Percentiles rank a stretch among this genome's conserved stretches.
phyloP scores from a whole-genome alignment of 2,888 invertebrate genomes.

The Drosophila neotestacea region DNA sequence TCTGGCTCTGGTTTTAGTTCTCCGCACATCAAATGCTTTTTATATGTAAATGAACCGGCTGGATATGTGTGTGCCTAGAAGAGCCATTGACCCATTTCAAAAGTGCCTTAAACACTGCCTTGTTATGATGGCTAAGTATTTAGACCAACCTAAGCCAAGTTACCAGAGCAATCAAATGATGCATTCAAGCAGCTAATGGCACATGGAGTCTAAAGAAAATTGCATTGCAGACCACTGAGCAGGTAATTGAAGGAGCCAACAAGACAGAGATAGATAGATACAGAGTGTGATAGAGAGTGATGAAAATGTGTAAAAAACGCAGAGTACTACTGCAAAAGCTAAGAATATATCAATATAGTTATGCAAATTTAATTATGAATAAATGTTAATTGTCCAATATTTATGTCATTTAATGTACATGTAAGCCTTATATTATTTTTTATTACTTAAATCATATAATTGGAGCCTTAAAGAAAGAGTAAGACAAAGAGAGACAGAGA shows the following conservation, averaged over 20 bases:
- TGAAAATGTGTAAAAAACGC: background rate
- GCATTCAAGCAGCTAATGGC: slow-evolving; percentile 53
- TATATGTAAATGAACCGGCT: slow-evolving; percentile 64
- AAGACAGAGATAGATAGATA: no score
- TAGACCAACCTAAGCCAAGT: slow-evolving; percentile 20
- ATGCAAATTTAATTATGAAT: background rate
- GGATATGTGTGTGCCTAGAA: slow-evolving; percentile 22
- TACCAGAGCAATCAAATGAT: slow-evolving; percentile 53
- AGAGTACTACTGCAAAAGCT: no score
- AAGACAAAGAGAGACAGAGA: background rate
- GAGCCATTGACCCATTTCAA: slow-evolving; percentile 67
- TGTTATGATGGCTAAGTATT: slow-evolving; percentile 38
- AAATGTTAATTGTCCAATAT: slow-evolving; percentile 2
- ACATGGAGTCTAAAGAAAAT: slow-evolving; percentile 7
- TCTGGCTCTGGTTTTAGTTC: slow-evolving; percentile 21
- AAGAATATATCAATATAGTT: background rate
- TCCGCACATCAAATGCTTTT: slow-evolving; percentile 50
- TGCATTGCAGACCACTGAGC: slow-evolving; percentile 13
- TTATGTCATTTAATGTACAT: background rate
- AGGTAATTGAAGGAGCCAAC: background rate
- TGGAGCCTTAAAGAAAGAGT: background rate
- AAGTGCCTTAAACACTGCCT: slow-evolving; percentile 41
- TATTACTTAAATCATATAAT: no score
- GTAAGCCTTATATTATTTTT: no score
- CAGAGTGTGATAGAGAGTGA: background rate